Evolutionary conservation across 1,140 invertebrate species (phyloP), one percentile per base, ranked within the genome.

Genomic region (Drosophila lacertosa): DNA sequence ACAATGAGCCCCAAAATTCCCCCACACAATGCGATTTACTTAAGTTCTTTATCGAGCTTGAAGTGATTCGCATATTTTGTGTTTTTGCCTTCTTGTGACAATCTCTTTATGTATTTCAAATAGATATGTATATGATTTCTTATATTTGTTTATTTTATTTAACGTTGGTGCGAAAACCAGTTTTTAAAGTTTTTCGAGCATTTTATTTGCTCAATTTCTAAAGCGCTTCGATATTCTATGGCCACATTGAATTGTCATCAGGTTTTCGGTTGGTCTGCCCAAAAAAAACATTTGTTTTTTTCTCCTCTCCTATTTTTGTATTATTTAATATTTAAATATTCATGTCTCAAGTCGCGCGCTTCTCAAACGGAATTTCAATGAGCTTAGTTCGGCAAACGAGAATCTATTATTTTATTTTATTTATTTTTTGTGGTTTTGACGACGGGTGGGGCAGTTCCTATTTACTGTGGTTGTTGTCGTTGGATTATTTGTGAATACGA

Each of bases 251-350:
- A 66, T 75, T 71, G 54, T 73, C 76, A 62, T 64, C 60, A 57
- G 32, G 57, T 57, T 65, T 42, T 55, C 4, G 45, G 54, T 55
- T 6, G 45, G 54, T n/a, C 29, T 33, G 15, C n/a, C 47, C 20
- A 18, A 44, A 55, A 29, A 60, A 22, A n/a, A n/a, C n/a, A n/a
- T n/a, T n/a, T 6, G 32, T 39, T 54, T 18, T 42, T 55, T 35
- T 7, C 10, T 48, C 24, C 16, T 13, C 7, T 42, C 24, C 18
- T 39, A 45, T 62, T 62, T 26, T 51, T 13, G 51, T 51, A 40
- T 72, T 76, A 71, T 69, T 60, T 32, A 81, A 81, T 62, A 64
- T 69, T 77, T 77, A 74, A 74, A 65, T 70, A 82, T 77, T 57
- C 55, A 22, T 22, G 40, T 29, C 35, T 50, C 20, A 48, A 22